These are phyloP conservation scores for Melinaea menophilus DNA, from an alignment of 2,888 invertebrate genomes.

Conservation along the genomic window DNA sequence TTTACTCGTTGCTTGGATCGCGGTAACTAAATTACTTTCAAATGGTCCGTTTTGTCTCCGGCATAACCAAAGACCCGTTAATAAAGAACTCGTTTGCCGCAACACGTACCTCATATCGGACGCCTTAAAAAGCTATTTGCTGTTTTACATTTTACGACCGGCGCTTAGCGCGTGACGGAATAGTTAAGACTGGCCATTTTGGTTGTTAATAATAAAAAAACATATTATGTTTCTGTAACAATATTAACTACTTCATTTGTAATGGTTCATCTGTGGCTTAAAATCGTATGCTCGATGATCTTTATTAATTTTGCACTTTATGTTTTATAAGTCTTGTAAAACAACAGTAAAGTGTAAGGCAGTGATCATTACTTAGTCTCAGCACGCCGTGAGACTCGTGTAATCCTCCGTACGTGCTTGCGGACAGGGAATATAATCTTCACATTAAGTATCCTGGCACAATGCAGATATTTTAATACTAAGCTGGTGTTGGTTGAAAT, in stretches of 20 bases:
- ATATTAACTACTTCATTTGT: too few species aligned
- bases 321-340: too few species aligned
- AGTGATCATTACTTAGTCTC: neutral
- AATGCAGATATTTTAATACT: neutral
- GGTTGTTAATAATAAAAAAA: neutral
- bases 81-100: constrained; percentile 1
- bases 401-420: neutral
- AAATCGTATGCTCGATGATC: too few species aligned
- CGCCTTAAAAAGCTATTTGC: neutral
- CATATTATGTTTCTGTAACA: too few species aligned
- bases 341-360: too few species aligned
- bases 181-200: too few species aligned
- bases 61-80: neutral
- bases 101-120: neutral
- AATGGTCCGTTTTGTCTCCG: neutral
- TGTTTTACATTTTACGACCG: constrained; percentile 1
- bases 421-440: constrained; percentile 4
- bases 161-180: neutral
- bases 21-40: neutral
- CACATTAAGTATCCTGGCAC: constrained; percentile 14
- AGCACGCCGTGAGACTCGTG: neutral
- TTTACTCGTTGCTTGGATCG: neutral
- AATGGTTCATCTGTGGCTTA: too few species aligned
- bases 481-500: too few species aligned
- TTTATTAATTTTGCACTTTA: too few species aligned